A percentile compares a stretch with the other conserved stretches of the same genome.
Evolutionary conservation across 2,797 vertebrate genomes (phyloP).

Genomic region (Luscinia megarhynchos): DNA sequence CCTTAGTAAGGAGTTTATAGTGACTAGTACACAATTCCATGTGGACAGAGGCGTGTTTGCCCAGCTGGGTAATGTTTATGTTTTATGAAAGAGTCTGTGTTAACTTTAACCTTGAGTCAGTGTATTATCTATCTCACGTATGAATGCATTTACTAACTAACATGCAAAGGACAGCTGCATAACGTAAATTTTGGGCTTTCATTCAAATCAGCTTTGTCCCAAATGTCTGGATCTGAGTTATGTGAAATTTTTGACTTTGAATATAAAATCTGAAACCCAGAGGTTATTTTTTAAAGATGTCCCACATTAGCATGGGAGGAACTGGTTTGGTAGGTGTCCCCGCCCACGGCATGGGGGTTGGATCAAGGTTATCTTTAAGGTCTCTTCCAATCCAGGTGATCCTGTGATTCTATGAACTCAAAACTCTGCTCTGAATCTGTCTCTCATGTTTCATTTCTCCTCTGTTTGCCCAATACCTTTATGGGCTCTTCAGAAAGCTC

Average conservation of each 20-base stretch:
- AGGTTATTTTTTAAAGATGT: background rate
- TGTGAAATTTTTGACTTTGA: background rate
- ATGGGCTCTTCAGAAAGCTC: background rate
- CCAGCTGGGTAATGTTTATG: background rate
- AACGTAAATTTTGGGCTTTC: background rate
- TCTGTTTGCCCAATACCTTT: background rate
- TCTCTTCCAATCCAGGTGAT: background rate
- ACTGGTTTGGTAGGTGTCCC: background rate
- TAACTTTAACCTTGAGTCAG: background rate
- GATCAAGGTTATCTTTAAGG: background rate
- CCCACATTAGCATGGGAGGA: background rate
- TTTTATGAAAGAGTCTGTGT: background rate
- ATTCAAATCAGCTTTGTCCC: background rate
- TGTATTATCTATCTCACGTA: background rate
- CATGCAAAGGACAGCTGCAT: background rate
- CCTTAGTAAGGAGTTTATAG: background rate
- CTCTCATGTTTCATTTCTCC: background rate
- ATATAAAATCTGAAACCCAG: background rate
- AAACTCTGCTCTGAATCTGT: background rate
- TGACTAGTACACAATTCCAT: background rate
- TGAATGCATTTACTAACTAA: background rate
- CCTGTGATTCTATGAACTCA: background rate
- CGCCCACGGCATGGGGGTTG: background rate
- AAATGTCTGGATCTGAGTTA: background rate
- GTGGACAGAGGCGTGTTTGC: background rate